Base-by-base conservation (phyloP, 2,888 invertebrate species). In the Eumerus sabulonum region DNA sequence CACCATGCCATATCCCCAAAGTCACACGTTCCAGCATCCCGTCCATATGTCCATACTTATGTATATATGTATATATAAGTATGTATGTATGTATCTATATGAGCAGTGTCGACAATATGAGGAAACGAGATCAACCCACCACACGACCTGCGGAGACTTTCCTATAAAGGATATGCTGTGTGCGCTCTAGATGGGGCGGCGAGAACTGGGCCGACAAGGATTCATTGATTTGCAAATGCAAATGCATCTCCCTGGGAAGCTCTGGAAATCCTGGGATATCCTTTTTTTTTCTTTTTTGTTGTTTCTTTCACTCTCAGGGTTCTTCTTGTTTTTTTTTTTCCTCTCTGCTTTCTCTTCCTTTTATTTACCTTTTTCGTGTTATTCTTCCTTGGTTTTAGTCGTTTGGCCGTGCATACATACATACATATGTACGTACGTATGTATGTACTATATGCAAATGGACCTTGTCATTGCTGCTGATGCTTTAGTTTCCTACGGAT, bases 121-220 rank as follows among this genome's bases (percentile, higher is more conserved):
- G 73, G 79, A 74, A 79, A 74, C 63, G 79, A 70, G 68, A 74
- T 70, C 79, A 74, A 74, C 74, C 64, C 68, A 79, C 79, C 45
- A 70, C 68, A 79, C 79, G 50, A 70, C 73, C 53, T 64, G 60
- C 56, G 54, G 54, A 73, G 63, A 67, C 72, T 63, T 77, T 50
- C 48, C 18, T 74, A 40, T 5, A 56, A 27, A 27, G 27, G 27
- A 27, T 7, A 7, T 27, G 3, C 27, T 7, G 47, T 19, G 48
- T 45, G 45, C n/a, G n/a, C 47, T 50, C 45, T 56, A 18, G 47
- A 48, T 36, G 54, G 50, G 36, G n/a, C 17, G 36, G n/a, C 17
- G 57, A 59, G 63, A 68, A 74, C 68, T 70, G 79, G 74, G 74
- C 79, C 74, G 68, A 68, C 59, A 74, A 79, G 74, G 70, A 74